These are phyloP conservation scores for Pocillopora verrucosa DNA, from an alignment of 64 coral and sea anemone species.

Conservation along the genomic window DNA sequence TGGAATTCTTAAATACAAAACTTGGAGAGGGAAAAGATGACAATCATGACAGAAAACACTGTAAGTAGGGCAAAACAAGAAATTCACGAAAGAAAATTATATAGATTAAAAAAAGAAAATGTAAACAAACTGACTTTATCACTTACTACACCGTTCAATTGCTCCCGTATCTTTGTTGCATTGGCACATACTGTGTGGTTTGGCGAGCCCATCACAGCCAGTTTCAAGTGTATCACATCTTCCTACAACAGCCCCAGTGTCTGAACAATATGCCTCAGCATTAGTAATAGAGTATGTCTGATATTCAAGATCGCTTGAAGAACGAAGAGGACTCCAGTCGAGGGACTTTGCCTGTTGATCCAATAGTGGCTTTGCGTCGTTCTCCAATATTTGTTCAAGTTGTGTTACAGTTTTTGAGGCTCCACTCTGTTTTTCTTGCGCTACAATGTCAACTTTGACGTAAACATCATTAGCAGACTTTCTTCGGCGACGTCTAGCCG, in stretches of 20 bases:
- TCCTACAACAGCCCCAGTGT: slow-evolving; percentile 71
- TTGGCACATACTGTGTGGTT: slow-evolving; percentile 44
- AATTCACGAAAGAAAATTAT: not conserved
- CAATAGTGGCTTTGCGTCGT: slow-evolving; percentile 53
- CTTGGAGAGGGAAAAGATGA: too few relatives aligned
- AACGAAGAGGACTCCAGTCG: slow-evolving; percentile 64
- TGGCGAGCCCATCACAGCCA: slow-evolving; percentile 56
- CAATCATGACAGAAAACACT: too few relatives aligned
- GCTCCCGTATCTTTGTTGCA: slow-evolving; percentile 69
- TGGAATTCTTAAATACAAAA: too few relatives aligned
- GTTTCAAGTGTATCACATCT: slow-evolving; percentile 60
- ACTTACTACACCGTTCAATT: slow-evolving; percentile 96
- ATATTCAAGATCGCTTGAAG: slow-evolving; percentile 44
- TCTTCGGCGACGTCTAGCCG: slow-evolving; percentile 53
- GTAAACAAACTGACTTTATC: not conserved
- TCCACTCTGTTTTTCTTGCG: slow-evolving; percentile 9
- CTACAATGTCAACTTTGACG: slow-evolving; percentile 47
- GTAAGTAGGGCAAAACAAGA: too few relatives aligned
- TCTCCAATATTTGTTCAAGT: slow-evolving; percentile 45
- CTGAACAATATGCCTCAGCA: slow-evolving; percentile 85
- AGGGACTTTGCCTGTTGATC: slow-evolving; percentile 60
- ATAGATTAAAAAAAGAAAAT: not conserved
- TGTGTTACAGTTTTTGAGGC: slow-evolving; percentile 10
- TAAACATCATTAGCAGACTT: slow-evolving; percentile 60
- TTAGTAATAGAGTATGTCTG: slow-evolving; percentile 50